Evolutionary conservation across 2,888 invertebrate species (phyloP).

Genomic region (Danaus chrysippus): DNA sequence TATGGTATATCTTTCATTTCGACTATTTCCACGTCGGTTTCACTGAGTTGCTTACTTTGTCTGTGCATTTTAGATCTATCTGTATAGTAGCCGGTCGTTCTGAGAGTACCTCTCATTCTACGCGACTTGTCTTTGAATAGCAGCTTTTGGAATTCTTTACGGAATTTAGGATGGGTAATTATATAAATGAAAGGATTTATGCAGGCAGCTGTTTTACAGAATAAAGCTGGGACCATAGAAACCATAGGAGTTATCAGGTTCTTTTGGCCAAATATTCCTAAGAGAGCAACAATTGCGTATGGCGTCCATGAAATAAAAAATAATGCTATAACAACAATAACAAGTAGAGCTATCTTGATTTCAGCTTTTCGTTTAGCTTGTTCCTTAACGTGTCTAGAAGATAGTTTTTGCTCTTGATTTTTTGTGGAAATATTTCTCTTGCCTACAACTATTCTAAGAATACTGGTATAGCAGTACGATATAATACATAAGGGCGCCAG

Average conservation of each 20-base stretch:
- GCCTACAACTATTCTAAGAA: conserved; percentile 81
- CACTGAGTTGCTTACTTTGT: conserved; percentile 65
- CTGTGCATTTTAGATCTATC: conserved; percentile 54
- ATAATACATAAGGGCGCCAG: conserved; percentile 85
- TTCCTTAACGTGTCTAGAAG: conserved; percentile 78
- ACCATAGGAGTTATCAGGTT: conserved; percentile 82
- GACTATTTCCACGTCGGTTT: conserved; percentile 74
- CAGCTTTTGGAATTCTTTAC: conserved; percentile 78
- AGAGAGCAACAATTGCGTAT: conserved; percentile 85
- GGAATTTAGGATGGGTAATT: conserved; percentile 87
- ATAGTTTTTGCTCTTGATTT: conserved; percentile 68
- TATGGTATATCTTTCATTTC: conserved; percentile 75
- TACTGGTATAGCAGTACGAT: conserved; percentile 85
- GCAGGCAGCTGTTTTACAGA: conserved; percentile 90
- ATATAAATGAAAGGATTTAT: conserved; percentile 90
- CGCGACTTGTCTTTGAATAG: conserved; percentile 61
- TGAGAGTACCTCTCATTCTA: conserved; percentile 60
- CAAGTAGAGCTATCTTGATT: conserved; percentile 83
- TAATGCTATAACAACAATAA: conserved; percentile 83
- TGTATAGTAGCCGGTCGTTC: conserved; percentile 55
- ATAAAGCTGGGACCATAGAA: conserved; percentile 88
- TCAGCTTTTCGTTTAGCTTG: conserved; percentile 85
- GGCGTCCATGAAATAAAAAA: conserved; percentile 92
- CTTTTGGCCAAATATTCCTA: conserved; percentile 84
- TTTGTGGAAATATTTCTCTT: conserved; percentile 70